phyloP scores from a whole-genome alignment of 2,113 vertebrate genomes.

The Chaetura pelagica region DNA sequence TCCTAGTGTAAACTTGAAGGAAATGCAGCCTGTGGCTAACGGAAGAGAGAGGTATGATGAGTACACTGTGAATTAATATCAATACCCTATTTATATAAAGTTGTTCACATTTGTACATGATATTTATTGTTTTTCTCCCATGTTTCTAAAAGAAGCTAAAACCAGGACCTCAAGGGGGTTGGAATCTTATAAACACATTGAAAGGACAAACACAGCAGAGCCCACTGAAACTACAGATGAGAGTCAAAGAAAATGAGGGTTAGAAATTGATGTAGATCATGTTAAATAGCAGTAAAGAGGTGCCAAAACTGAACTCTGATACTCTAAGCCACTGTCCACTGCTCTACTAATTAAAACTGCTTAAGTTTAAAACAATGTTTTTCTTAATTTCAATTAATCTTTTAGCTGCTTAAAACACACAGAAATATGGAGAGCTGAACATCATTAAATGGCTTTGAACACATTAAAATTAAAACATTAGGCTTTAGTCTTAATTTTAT shows the following conservation, averaged over 20 bases:
- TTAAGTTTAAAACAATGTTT: not conserved
- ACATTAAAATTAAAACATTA: constrained; percentile 30
- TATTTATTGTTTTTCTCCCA: not conserved
- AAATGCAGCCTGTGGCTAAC: not conserved
- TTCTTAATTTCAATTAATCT: not conserved
- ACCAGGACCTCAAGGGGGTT: not conserved
- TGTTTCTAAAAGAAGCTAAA: not conserved
- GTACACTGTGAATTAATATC: not conserved
- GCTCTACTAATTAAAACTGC: not conserved
- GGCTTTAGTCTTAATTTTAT: not conserved
- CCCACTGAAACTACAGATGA: not conserved
- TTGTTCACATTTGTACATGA: not conserved
- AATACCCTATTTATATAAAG: not conserved
- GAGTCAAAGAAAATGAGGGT: not conserved
- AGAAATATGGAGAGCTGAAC: not conserved
- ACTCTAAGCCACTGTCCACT: not conserved
- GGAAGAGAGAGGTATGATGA: not conserved
- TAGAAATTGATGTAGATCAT: not conserved
- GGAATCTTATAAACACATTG: not conserved
- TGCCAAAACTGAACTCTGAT: not conserved
- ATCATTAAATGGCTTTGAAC: not conserved
- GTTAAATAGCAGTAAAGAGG: not conserved
- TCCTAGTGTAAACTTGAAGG: not conserved
- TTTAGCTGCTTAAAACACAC: not conserved
- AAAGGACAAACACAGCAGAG: not conserved